phyloP scores from a whole-genome alignment of 2,888 invertebrate species.

The Bimastos eiseni region DNA sequence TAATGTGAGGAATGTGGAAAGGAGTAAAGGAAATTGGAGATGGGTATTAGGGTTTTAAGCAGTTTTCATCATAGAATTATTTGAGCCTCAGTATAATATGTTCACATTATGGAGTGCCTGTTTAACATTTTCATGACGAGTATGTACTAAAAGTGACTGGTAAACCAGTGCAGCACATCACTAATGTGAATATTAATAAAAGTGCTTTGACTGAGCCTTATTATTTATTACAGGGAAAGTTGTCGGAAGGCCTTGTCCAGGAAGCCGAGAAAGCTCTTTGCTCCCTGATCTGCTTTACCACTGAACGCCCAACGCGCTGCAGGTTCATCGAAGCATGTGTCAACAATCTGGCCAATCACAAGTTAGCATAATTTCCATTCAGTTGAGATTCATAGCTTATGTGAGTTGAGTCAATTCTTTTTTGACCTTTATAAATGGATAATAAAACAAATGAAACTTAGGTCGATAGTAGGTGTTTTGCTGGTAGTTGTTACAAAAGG shows the following conservation, averaged over 20 bases:
- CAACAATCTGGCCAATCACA: slow-evolving; percentile 83
- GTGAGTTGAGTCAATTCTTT: neutral
- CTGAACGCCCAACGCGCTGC: slow-evolving; percentile 84
- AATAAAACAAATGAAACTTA: neutral
- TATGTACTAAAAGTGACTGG: no score
- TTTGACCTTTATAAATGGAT: neutral
- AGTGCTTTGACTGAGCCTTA: neutral
- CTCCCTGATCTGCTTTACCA: slow-evolving; percentile 84
- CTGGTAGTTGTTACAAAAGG: neutral
- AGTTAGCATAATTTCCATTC: slow-evolving; percentile 61
- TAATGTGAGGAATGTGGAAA: neutral
- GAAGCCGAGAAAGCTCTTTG: slow-evolving; percentile 91
- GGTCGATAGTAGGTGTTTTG: neutral
- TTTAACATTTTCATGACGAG: no score
- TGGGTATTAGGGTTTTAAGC: neutral
- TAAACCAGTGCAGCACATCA: no score
- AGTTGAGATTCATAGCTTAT: neutral
- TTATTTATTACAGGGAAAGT: slow-evolving; percentile 45
- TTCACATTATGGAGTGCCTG: neutral
- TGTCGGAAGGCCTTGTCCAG: slow-evolving; percentile 86
- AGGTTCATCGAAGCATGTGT: slow-evolving; percentile 93
- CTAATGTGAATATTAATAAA: neutral
- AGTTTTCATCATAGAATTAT: neutral
- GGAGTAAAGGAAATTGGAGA: neutral
- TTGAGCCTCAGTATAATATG: neutral